A percentile compares a stretch with the other conserved stretches of the same genome.
Conservation (phyloP, 2,888 invertebrate species). For the Acleris holmiana region DNA sequence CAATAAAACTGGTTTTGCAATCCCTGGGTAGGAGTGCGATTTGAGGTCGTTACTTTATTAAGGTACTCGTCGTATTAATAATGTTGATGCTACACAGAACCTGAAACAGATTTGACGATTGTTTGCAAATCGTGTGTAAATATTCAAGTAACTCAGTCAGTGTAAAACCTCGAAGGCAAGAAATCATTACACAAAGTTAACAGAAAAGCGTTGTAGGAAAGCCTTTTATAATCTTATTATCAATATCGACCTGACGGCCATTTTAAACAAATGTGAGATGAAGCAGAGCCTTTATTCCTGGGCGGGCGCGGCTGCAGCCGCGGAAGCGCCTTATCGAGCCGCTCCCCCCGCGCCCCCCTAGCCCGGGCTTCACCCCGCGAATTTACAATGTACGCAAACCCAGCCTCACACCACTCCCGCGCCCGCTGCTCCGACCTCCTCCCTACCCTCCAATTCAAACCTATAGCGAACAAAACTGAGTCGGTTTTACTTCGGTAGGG, state of each 20-base stretch:
- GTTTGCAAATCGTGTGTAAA: no score
- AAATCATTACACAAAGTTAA: no score
- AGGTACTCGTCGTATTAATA: no score
- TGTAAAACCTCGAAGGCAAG: no score
- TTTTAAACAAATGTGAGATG: constrained; percentile 33
- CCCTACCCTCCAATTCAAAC: constrained; percentile 29
- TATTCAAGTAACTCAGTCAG: no score
- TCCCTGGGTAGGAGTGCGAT: no score
- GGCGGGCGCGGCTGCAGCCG: constrained; percentile 46
- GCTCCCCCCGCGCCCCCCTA: constrained; percentile 42
- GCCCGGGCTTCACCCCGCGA: constrained; percentile 56
- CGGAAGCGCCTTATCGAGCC: constrained; percentile 58
- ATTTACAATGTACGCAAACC: constrained; percentile 73
- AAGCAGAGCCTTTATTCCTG: constrained; percentile 28
- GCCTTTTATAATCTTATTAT: background rate
- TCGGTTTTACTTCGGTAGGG: constrained; percentile 1
- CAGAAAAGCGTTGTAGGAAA: no score
- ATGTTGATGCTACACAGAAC: no score
- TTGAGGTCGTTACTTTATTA: no score
- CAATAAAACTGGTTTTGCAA: no score
- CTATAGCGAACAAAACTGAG: constrained; percentile 6
- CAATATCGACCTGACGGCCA: constrained; percentile 15
- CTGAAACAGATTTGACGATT: no score
- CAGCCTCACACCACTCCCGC: constrained; percentile 37
- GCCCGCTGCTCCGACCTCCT: constrained; percentile 36